Conservation (phyloP, 1,140 invertebrate genomes). For the Trichoplusia ni region DNA sequence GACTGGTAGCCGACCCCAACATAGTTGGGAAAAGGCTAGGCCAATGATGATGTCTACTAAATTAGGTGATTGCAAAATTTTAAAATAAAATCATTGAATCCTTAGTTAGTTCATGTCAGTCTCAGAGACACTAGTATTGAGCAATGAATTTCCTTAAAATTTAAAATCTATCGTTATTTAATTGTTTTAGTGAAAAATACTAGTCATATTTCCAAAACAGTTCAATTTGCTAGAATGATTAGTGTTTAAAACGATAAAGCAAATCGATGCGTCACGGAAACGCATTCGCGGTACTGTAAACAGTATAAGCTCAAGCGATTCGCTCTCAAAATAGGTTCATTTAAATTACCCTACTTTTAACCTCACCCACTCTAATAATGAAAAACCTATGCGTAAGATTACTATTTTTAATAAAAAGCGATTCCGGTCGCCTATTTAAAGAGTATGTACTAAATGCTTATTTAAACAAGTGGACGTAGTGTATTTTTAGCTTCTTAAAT, state of each 20-base stretch:
- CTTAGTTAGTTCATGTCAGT: too few species aligned
- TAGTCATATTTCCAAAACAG: constrained; percentile 30
- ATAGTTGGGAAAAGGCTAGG: too few species aligned
- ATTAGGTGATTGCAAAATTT: too few species aligned
- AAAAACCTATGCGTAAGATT: constrained; percentile 2
- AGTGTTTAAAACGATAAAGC: constrained; percentile 42
- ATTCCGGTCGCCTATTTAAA: constrained; percentile 23
- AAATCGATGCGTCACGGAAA: constrained; percentile 45
- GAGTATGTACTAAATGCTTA: constrained; percentile 8
- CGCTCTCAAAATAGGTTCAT: not conserved
- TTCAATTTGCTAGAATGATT: constrained; percentile 40
- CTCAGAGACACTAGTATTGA: too few species aligned
- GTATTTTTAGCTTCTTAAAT: constrained; percentile 11
- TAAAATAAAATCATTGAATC: too few species aligned
- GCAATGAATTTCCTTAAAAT: too few species aligned
- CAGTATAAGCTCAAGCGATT: constrained; percentile 2
- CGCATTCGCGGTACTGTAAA: constrained; percentile 14
- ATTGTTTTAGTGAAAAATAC: constrained; percentile 17
- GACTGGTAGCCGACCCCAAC: too few species aligned
- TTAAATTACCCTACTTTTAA: not conserved
- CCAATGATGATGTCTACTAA: too few species aligned
- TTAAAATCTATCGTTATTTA: not conserved
- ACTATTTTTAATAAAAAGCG: constrained; percentile 24
- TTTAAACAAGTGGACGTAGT: constrained; percentile 14
- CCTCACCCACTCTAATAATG: not conserved